Evolutionary conservation across 2,888 invertebrate genomes (phyloP).

Genomic region (Polymixis flavicincta): DNA sequence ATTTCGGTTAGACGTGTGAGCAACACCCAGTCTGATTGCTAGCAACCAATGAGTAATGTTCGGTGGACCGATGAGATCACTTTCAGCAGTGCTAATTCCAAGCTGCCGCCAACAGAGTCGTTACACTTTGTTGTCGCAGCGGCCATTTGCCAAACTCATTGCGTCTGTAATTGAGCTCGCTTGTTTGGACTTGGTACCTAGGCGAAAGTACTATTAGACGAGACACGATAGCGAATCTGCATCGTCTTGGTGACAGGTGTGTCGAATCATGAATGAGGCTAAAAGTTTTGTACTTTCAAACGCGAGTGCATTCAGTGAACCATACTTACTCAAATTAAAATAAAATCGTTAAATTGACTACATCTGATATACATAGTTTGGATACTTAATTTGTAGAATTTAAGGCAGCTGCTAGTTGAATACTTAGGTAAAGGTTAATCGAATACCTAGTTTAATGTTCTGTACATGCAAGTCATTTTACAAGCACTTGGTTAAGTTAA

Average conservation of each 20-base stretch:
- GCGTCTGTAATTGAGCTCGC: constrained; percentile 39
- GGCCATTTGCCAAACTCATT: constrained; percentile 58
- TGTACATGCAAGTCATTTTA: constrained; percentile 26
- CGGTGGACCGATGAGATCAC: constrained; percentile 83
- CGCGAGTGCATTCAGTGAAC: constrained; percentile 26
- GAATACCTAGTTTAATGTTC: constrained; percentile 15
- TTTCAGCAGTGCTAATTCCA: constrained; percentile 84
- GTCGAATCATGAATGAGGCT: constrained; percentile 36
- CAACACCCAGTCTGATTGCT: constrained; percentile 62
- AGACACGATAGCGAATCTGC: constrained; percentile 46
- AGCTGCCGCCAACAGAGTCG: constrained; percentile 75
- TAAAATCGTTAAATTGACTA: not conserved
- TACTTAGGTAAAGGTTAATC: constrained; percentile 21
- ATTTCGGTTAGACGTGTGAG: constrained; percentile 65
- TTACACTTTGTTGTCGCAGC: constrained; percentile 76
- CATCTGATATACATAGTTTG: not conserved
- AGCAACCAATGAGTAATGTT: constrained; percentile 84
- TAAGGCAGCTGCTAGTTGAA: constrained; percentile 19
- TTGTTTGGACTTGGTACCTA: constrained; percentile 44
- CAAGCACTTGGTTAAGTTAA: constrained; percentile 10
- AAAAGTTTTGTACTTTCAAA: constrained; percentile 23
- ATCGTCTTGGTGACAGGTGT: constrained; percentile 53
- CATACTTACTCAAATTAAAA: not conserved
- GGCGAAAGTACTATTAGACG: constrained; percentile 43
- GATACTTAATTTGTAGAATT: constrained; percentile 22